A percentile compares a stretch with the other conserved stretches of the same genome.
These are phyloP conservation scores for Malacoraja senta DNA, from an alignment of 2,797 vertebrate genomes.

Conservation along the genomic window DNA sequence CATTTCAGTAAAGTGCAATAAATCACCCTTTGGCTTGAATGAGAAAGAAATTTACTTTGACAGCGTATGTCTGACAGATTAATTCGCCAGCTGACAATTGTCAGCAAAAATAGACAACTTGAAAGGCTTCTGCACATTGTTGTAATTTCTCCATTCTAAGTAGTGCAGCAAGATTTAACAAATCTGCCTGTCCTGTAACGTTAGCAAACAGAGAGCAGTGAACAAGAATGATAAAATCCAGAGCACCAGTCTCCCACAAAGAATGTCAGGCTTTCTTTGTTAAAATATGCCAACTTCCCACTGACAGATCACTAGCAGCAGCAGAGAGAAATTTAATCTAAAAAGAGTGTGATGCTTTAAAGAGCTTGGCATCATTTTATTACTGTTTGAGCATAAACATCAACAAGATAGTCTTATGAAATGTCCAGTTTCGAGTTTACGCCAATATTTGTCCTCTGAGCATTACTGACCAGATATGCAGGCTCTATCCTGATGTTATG, in stretches of 20 bases:
- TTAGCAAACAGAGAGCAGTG: not conserved
- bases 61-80: constrained; percentile 28
- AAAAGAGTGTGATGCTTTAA: not conserved
- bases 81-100: constrained; percentile 32
- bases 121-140: constrained; percentile 28
- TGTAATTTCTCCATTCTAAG: not conserved
- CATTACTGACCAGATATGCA: not conserved
- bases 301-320: not conserved
- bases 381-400: not conserved
- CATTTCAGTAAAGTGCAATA: constrained; percentile 30
- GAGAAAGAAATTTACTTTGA: constrained; percentile 35
- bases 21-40: constrained; percentile 19
- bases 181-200: not conserved
- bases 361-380: not conserved
- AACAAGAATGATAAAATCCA: constrained; percentile 10
- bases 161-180: not conserved
- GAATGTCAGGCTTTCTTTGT: not conserved
- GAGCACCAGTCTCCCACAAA: not conserved
- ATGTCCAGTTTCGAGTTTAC: not conserved
- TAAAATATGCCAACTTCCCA: not conserved
- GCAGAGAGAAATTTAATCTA: not conserved
- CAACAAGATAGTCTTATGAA: not conserved
- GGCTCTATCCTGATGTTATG: not conserved
- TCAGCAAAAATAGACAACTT: constrained; percentile 32
- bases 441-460: not conserved